A percentile compares a stretch with the other conserved stretches of the same genome.
Evolutionary conservation across 2,888 invertebrate species (phyloP).

Genomic region (Encarsia formosa): DNA sequence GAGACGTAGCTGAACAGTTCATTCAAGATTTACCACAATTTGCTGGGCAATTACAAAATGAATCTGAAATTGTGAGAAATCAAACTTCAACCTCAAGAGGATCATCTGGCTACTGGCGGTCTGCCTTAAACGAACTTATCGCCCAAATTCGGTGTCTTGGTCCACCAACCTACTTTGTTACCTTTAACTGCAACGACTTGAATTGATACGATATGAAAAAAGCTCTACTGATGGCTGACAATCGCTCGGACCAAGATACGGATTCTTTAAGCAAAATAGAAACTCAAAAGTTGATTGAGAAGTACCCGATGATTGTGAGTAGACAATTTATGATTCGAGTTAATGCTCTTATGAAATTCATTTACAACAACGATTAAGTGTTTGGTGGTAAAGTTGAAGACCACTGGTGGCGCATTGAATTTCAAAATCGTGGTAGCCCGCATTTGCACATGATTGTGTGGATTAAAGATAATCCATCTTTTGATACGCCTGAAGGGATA

Average conservation of each 20-base stretch:
- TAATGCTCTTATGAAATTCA: background rate
- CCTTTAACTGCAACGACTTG: no score
- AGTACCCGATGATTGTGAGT: background rate
- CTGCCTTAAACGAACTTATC: no score
- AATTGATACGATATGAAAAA: slow-evolving; percentile 40
- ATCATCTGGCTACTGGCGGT: no score
- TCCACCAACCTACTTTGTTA: no score
- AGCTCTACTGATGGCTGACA: slow-evolving; percentile 39
- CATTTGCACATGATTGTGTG: slow-evolving; percentile 41
- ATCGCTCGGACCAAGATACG: slow-evolving; percentile 10
- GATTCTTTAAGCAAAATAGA: background rate
- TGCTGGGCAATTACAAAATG: no score
- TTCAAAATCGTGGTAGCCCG: no score
- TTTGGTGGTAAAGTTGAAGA: slow-evolving; percentile 28
- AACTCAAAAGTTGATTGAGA: background rate
- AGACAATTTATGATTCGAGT: background rate
- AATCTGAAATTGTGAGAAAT: no score
- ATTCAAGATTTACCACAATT: no score
- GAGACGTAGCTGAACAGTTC: no score
- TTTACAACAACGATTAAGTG: slow-evolving; percentile 17
- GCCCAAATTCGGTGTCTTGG: no score
- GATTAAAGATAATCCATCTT: slow-evolving; percentile 31
- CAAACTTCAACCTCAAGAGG: no score
- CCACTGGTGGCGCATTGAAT: slow-evolving; percentile 40
- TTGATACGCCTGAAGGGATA: slow-evolving; percentile 29